A percentile compares a stretch with the other conserved stretches of the same genome.
Conservation (phyloP, 2,888 invertebrate species). For the Cerastis rubricosa region DNA sequence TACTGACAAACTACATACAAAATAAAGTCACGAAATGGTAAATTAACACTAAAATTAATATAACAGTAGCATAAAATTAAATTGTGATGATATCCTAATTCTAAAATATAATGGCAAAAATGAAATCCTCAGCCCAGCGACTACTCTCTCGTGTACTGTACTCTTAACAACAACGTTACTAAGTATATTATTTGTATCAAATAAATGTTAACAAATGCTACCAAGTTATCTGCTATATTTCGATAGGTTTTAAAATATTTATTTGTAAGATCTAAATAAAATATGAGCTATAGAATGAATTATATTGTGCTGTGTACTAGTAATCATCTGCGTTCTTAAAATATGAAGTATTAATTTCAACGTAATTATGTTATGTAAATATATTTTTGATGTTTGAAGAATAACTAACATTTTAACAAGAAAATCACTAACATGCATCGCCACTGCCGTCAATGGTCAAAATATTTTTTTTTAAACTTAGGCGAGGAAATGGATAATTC, state of each 20-base stretch:
- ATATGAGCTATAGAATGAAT: slow-evolving; percentile 46
- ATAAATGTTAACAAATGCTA: slow-evolving; percentile 62
- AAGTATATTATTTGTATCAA: slow-evolving; percentile 61
- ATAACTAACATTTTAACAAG: slow-evolving; percentile 49
- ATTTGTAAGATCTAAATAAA: slow-evolving; percentile 57
- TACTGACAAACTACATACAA: slow-evolving; percentile 63
- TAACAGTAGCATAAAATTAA: slow-evolving; percentile 75
- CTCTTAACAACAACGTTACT: slow-evolving; percentile 71
- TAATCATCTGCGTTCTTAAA: slow-evolving; percentile 46
- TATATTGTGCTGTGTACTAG: slow-evolving; percentile 56
- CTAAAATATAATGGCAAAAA: slow-evolving; percentile 81
- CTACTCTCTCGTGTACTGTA: slow-evolving; percentile 73
- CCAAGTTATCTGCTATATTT: slow-evolving; percentile 49
- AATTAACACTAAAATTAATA: slow-evolving; percentile 72
- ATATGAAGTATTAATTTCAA: slow-evolving; percentile 49
- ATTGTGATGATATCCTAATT: slow-evolving; percentile 76
- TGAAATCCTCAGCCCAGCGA: slow-evolving; percentile 68
- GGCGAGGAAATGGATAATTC: slow-evolving; percentile 35
- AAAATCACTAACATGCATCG: slow-evolving; percentile 38
- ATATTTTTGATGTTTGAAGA: slow-evolving; percentile 54
- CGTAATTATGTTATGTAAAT: slow-evolving; percentile 44
- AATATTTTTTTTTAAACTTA: slow-evolving; percentile 29
- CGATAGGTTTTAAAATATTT: slow-evolving; percentile 47
- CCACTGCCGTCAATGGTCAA: slow-evolving; percentile 24
- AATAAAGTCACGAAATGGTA: slow-evolving; percentile 64